Base-by-base conservation (phyloP, 2,797 vertebrate genomes). In the Diceros bicornis region DNA sequence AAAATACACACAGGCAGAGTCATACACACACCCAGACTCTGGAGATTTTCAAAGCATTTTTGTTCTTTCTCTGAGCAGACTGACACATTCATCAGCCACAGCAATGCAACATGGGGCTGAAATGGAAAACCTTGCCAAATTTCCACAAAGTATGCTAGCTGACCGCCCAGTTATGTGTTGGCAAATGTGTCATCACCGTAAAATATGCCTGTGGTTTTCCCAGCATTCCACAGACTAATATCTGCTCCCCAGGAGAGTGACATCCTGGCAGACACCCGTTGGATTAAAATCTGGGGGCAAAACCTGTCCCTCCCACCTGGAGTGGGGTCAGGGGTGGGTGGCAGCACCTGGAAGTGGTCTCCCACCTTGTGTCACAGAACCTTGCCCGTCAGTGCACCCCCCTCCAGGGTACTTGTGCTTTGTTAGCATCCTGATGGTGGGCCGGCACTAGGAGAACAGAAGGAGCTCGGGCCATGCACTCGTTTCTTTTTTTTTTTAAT, bases 321-420 rank as follows among this genome's bases (percentile, higher is more conserved):
- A 23, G 87, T 2, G 11, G 34, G 74, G 59, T 61, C n/a, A 64
- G 71, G 82, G 55, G 32, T 0, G 59, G 71, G 41, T 0, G 4
- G 95, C 84, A 94, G 96, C 57, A 25, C 94, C 92, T 37, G 17
- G 34, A 59, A 52, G 68, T 21, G 82, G 71, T 23, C 27, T 29
- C 41, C 85, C 72, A 23, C 29, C 34, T 20, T 1, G 16, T 29
- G 34, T 78, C 86, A 77, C 85, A 94, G 87, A 62, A 11, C 2
- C 83, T n/a, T 83, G 62, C 41, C 93, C 14, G 18, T 84, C 59
- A 17, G 59, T 44, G 16, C 66, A 52, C 72, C 85, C 86, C 90
- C 95, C 90, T 97, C 96, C 27, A 3, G 34, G 79, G 61, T 84
- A 17, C 71, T 97, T 98, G 98, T 97, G 98, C 98, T 98, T 98